Evolutionary conservation across 30 jellyfish, hydroid and myxozoan species (phyloP).

Genomic region (Sanderia malayensis): DNA sequence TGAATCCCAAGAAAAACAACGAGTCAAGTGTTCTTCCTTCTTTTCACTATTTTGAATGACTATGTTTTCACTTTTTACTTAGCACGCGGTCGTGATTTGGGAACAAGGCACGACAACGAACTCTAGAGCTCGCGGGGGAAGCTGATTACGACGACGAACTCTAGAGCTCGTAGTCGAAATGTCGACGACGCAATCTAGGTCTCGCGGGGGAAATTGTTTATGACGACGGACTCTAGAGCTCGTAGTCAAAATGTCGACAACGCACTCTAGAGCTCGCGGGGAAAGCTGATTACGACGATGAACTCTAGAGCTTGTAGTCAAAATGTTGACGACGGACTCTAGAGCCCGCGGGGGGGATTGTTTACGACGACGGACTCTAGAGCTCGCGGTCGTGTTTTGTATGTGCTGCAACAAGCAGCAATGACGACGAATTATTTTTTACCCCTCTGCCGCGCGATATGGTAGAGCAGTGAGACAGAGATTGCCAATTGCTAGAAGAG

Average conservation of each 20-base stretch:
- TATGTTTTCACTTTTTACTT: not conserved
- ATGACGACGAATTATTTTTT: too few relatives aligned
- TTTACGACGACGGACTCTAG: too few relatives aligned
- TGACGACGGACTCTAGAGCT: not conserved
- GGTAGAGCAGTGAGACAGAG: too few relatives aligned
- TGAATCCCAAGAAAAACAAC: not conserved
- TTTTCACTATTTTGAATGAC: not conserved
- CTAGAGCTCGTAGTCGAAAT: not conserved
- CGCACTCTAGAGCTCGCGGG: not conserved
- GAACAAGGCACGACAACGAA: conserved; percentile 1
- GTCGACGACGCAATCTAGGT: not conserved
- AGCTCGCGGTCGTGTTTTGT: too few relatives aligned
- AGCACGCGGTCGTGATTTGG: not conserved
- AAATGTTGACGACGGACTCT: not conserved
- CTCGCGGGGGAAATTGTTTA: not conserved
- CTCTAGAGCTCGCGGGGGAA: not conserved
- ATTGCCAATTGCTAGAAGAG: too few relatives aligned
- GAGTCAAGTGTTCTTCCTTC: not conserved
- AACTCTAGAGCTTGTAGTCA: not conserved
- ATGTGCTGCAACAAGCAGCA: too few relatives aligned
- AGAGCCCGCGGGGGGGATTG: not conserved
- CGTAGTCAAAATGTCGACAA: not conserved
- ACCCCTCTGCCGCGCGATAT: too few relatives aligned
- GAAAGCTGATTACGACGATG: too few relatives aligned
- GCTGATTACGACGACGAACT: too few relatives aligned